Percentiles rank a stretch among this genome's conserved stretches.
Conservation (phyloP, 2,888 invertebrate genomes). For the Catocala fraxini region DNA sequence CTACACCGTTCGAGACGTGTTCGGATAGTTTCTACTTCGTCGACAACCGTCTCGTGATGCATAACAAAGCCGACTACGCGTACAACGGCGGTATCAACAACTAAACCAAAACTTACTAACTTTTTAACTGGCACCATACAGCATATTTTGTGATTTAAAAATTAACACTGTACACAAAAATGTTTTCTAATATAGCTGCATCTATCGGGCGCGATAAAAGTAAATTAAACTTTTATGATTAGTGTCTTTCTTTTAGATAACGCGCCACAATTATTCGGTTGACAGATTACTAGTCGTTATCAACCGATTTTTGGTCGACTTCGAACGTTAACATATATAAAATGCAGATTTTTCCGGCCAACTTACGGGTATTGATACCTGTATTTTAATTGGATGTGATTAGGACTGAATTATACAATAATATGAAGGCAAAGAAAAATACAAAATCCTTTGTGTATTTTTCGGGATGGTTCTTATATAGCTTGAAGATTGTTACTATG, state of each 20-base stretch:
- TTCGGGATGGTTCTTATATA: no score
- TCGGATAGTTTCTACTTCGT: constrained; percentile 99
- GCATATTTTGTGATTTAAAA: constrained; percentile 37
- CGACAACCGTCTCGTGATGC: constrained; percentile 98
- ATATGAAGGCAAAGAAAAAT: no score
- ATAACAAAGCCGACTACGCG: constrained; percentile 99
- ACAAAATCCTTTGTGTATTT: no score
- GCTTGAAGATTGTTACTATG: no score
- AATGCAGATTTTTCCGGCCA: no score
- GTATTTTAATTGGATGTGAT: no score
- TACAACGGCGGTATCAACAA: constrained; percentile 93
- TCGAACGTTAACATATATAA: no score
- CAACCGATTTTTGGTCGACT: no score
- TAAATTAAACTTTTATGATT: constrained; percentile 9
- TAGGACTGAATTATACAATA: no score
- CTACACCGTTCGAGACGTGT: constrained; percentile 97
- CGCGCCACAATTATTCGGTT: no score
- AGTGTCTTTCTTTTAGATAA: background rate
- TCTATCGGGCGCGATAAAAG: constrained; percentile 3
- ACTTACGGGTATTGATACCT: no score
- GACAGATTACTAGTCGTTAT: no score
- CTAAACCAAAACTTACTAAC: constrained; percentile 44
- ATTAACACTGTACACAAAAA: constrained; percentile 43
- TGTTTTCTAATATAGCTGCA: constrained; percentile 22
- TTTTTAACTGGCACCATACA: constrained; percentile 53